Evolutionary conservation across 1,140 invertebrate species (phyloP).

Genomic region (Leptopilina boulardi): DNA sequence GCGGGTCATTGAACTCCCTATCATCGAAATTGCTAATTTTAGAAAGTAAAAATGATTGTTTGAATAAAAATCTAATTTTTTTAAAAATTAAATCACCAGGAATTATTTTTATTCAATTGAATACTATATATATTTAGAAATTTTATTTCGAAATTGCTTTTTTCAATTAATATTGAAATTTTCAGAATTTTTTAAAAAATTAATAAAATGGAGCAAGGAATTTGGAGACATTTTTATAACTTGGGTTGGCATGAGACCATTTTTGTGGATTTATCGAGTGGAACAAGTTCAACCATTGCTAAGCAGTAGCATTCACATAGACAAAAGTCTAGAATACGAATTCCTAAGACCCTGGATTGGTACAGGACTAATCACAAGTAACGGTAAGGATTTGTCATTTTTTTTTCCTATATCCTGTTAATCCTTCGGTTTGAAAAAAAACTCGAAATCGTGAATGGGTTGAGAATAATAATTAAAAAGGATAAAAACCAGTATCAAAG

Average conservation of each 20-base stretch:
- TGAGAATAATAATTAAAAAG: neutral
- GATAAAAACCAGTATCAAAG: constrained; percentile 5
- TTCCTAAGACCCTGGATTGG: constrained; percentile 81
- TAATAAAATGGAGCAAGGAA: constrained; percentile 59
- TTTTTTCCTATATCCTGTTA: constrained; percentile 20
- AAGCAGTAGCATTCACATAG: constrained; percentile 74
- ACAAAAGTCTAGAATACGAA: constrained; percentile 80
- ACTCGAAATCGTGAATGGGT: neutral
- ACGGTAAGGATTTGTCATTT: constrained; percentile 58
- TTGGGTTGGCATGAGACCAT: constrained; percentile 66
- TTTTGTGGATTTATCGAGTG: constrained; percentile 64
- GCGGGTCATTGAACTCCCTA: constrained; percentile 18
- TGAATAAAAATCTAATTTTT: neutral
- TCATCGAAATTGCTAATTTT: constrained; percentile 6
- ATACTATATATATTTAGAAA: too few relatives aligned
- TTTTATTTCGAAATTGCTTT: too few relatives aligned
- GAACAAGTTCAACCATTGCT: constrained; percentile 67
- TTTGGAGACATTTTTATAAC: constrained; percentile 65
- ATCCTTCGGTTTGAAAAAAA: constrained; percentile 10
- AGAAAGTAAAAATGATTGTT: neutral
- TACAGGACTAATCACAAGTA: constrained; percentile 78
- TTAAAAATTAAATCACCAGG: too few relatives aligned
- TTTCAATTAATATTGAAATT: constrained; percentile 10
- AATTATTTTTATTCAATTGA: too few relatives aligned
- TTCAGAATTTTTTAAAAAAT: constrained; percentile 63